phyloP scores from a whole-genome alignment of 2,888 invertebrate species.

The Hydraecia micacea region DNA sequence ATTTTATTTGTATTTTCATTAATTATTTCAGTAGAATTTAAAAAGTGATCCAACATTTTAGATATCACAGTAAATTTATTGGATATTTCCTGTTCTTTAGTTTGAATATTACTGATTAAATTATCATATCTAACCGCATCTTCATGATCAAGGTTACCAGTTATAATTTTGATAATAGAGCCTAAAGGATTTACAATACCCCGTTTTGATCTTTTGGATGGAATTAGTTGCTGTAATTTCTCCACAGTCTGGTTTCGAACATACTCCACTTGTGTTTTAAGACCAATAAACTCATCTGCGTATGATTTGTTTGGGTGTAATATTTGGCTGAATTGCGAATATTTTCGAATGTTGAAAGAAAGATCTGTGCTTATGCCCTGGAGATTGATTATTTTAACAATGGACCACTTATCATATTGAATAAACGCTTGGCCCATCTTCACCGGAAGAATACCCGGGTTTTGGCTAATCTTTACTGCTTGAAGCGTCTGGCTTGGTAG shows the following conservation, averaged over 20 bases:
- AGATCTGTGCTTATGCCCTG: neutral
- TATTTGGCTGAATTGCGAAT: neutral
- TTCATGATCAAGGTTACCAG: slow-evolving; percentile 1
- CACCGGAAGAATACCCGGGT: neutral
- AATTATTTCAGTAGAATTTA: neutral
- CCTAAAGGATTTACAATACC: slow-evolving; percentile 4
- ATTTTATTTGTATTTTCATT: neutral
- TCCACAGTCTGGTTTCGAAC: neutral
- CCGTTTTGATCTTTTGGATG: slow-evolving; percentile 1
- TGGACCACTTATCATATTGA: neutral
- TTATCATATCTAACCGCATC: neutral
- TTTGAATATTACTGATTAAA: neutral
- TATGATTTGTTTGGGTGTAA: neutral
- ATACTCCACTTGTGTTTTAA: neutral
- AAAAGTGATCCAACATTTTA: slow-evolving; percentile 1
- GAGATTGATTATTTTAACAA: slow-evolving; percentile 2
- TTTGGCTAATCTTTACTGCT: slow-evolving; percentile 1
- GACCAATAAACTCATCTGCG: neutral
- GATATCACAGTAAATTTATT: neutral
- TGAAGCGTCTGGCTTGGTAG: neutral
- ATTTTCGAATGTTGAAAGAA: slow-evolving; percentile 4
- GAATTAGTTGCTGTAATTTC: slow-evolving; percentile 7
- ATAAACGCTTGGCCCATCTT: neutral
- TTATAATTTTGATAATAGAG: slow-evolving; percentile 5
- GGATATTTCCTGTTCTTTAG: neutral